phyloP scores from a whole-genome alignment of 2,797 vertebrate species.

The Cynodonichthys magdalenae region DNA sequence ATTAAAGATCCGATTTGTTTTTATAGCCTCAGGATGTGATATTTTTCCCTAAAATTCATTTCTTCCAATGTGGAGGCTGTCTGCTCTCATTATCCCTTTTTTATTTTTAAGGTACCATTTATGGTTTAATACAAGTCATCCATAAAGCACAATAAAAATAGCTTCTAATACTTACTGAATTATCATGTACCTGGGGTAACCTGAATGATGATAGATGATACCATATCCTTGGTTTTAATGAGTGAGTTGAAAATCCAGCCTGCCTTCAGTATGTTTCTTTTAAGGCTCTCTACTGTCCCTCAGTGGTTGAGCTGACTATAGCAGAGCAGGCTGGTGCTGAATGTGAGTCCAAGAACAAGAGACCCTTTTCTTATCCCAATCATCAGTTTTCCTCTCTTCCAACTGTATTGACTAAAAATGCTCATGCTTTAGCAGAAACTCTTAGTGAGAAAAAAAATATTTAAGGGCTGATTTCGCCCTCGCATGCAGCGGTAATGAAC shows the following conservation, averaged over 20 bases:
- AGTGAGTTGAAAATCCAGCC: slow-evolving; percentile 8
- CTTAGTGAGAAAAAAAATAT: slow-evolving; percentile 12
- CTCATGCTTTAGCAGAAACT: slow-evolving; percentile 35
- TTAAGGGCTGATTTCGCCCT: slow-evolving; percentile 56
- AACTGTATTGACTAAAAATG: slow-evolving; percentile 60
- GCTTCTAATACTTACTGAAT: neutral
- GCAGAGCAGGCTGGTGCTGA: slow-evolving; percentile 7
- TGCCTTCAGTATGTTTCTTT: slow-evolving; percentile 38
- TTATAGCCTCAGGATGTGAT: too few relatives aligned
- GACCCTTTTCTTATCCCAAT: slow-evolving; percentile 16
- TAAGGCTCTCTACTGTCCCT: slow-evolving; percentile 77
- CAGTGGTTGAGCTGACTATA: slow-evolving; percentile 52
- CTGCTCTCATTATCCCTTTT: neutral
- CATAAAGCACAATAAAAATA: neutral
- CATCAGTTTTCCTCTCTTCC: slow-evolving; percentile 34
- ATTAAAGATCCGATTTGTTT: too few relatives aligned
- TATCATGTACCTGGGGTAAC: neutral
- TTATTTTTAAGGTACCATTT: neutral
- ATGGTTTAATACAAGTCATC: neutral
- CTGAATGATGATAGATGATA: slow-evolving; percentile 29
- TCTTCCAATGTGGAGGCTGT: neutral
- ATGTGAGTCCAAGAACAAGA: slow-evolving; percentile 27
- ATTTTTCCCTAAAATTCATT: too few relatives aligned
- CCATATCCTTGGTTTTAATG: slow-evolving; percentile 30
- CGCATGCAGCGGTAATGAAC: slow-evolving; percentile 59